phyloP scores from a whole-genome alignment of 2,797 vertebrate species.

The Eidolon dupreanum region DNA sequence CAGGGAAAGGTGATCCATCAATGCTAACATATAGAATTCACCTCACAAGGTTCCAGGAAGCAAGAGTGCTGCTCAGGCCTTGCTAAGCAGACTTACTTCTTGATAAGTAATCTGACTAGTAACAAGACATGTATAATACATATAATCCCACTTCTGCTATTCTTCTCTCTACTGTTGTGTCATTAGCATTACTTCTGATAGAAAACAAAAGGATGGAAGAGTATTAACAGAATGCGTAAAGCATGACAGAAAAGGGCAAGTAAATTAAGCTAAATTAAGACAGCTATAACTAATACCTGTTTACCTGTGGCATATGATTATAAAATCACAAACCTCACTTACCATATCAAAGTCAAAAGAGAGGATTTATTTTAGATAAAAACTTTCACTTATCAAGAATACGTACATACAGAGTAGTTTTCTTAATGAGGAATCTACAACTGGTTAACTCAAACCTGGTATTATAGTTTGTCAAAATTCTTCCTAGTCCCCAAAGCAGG shows the following conservation, averaged over 20 bases:
- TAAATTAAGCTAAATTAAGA: not conserved
- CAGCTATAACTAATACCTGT: not conserved
- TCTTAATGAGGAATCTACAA: not conserved
- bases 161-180: not conserved
- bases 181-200: not conserved
- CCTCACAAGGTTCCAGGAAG: slow-evolving; percentile 21
- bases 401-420: not conserved
- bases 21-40: not conserved
- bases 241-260: not conserved
- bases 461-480: not conserved
- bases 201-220: not conserved
- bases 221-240: not conserved
- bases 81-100: not conserved
- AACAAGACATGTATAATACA: not conserved
- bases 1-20: slow-evolving; percentile 11
- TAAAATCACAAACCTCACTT: not conserved
- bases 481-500: not conserved
- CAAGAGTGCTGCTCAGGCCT: not conserved
- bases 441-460: not conserved
- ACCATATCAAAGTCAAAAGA: not conserved
- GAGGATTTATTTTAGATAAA: not conserved
- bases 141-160: not conserved
- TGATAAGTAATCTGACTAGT: not conserved
- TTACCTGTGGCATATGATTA: not conserved
- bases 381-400: slow-evolving; percentile 20